A percentile compares a stretch with the other conserved stretches of the same genome.
Conservation (phyloP, 2,797 vertebrate genomes). For the Protosalanx chinensis region DNA sequence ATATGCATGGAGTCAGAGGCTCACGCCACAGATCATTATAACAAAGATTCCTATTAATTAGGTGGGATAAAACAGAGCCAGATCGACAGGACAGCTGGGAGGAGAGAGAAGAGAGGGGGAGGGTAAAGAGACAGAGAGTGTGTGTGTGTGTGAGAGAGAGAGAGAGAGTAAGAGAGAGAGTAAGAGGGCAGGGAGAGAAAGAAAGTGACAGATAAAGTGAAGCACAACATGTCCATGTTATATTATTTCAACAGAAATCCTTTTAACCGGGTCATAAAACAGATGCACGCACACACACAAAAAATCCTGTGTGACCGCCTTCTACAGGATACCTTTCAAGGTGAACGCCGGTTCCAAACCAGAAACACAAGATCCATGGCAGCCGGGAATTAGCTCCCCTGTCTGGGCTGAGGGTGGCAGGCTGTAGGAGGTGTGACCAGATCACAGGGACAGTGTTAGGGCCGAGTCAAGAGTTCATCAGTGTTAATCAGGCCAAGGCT, state of each 20-base stretch:
- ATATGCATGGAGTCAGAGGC: constrained; percentile 75
- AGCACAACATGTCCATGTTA: constrained; percentile 5
- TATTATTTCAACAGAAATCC: constrained; percentile 38
- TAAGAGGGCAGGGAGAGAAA: neutral
- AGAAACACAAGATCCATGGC: too few relatives aligned
- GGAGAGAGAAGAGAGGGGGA: constrained; percentile 60
- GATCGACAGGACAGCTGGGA: constrained; percentile 69
- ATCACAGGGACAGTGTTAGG: constrained; percentile 54
- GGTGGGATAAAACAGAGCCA: constrained; percentile 74
- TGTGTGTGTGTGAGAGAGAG: constrained; percentile 20
- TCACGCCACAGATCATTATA: constrained; percentile 74
- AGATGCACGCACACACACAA: constrained; percentile 24
- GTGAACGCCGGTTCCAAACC: neutral
- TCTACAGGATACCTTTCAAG: neutral
- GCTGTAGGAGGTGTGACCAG: constrained; percentile 49
- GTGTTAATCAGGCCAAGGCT: constrained; percentile 68
- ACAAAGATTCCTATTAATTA: constrained; percentile 84
- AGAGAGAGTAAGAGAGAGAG: neutral
- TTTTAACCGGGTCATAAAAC: constrained; percentile 41
- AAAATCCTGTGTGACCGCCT: neutral
- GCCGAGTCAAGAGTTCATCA: constrained; percentile 72
- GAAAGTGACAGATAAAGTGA: neutral
- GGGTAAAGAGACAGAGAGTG: constrained; percentile 30
- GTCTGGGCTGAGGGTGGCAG: constrained; percentile 18
- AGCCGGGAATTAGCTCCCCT: neutral